Conservation (phyloP, 2,797 vertebrate species). For the Tangara arthus region DNA sequence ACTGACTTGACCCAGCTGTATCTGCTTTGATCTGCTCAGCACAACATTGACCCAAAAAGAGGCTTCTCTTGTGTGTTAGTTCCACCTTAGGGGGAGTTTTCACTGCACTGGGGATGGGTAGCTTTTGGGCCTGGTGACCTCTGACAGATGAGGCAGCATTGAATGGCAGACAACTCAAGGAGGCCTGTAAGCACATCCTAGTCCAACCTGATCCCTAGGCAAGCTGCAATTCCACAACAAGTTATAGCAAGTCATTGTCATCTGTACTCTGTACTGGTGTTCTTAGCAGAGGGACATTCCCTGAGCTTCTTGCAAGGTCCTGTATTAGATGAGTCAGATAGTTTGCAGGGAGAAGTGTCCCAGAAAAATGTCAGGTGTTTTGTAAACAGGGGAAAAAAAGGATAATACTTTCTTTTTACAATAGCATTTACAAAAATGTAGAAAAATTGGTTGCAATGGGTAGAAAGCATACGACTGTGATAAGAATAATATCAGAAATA, state of each 20-base stretch:
- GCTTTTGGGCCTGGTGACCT: not conserved
- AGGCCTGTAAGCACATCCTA: not conserved
- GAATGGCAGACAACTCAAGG: not conserved
- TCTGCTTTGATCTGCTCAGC: not conserved
- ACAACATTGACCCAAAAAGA: not conserved
- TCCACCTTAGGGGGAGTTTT: not conserved
- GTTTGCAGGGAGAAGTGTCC: not conserved
- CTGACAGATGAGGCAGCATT: not conserved
- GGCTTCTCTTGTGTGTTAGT: not conserved
- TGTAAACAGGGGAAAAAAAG: not conserved
- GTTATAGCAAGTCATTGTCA: not conserved
- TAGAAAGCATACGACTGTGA: not conserved
- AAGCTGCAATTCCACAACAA: not conserved
- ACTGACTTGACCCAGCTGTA: not conserved
- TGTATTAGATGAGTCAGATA: not conserved
- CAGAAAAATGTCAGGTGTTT: not conserved
- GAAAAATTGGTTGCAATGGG: not conserved
- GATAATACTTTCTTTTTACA: not conserved
- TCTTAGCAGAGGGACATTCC: not conserved
- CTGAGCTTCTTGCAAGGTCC: not conserved
- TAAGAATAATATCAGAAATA: not conserved
- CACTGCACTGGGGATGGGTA: fast-evolving
- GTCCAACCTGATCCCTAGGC: not conserved
- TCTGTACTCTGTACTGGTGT: not conserved
- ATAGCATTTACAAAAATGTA: not conserved